phyloP scores from a whole-genome alignment of 2,797 vertebrate species.

The Nasua narica region DNA sequence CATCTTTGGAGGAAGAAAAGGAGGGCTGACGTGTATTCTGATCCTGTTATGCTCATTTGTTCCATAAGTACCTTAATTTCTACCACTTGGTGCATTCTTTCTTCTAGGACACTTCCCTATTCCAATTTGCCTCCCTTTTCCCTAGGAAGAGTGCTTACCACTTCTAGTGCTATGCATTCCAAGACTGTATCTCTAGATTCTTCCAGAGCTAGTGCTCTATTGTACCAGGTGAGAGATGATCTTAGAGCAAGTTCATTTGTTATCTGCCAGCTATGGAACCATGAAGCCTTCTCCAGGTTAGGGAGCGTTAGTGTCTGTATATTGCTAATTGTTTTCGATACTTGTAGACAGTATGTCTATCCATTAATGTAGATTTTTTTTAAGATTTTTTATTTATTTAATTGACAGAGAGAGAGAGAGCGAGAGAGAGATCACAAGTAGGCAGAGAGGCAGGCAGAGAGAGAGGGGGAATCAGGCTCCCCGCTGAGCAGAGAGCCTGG shows the following conservation, averaged over 20 bases:
- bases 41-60: not conserved
- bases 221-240: not conserved
- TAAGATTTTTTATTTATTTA: too few species aligned
- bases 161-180: not conserved
- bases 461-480: too few species aligned
- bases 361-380: not conserved
- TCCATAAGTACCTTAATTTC: not conserved
- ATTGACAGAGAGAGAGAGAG: too few species aligned
- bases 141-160: not conserved
- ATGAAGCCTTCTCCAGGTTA: not conserved
- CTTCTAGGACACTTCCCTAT: not conserved
- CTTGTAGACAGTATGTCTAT: not conserved
- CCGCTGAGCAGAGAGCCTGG: too few species aligned
- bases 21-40: accelerated
- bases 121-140: not conserved
- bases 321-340: not conserved
- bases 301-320: not conserved
- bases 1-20: not conserved
- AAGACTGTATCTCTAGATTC: not conserved
- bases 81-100: not conserved
- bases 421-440: too few species aligned
- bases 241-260: not conserved
- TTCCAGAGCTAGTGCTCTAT: not conserved
- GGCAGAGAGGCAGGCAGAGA: too few species aligned
- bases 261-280: not conserved